Evolutionary conservation across 2,888 invertebrate genomes (phyloP).

Genomic region (Rosalia funebris): DNA sequence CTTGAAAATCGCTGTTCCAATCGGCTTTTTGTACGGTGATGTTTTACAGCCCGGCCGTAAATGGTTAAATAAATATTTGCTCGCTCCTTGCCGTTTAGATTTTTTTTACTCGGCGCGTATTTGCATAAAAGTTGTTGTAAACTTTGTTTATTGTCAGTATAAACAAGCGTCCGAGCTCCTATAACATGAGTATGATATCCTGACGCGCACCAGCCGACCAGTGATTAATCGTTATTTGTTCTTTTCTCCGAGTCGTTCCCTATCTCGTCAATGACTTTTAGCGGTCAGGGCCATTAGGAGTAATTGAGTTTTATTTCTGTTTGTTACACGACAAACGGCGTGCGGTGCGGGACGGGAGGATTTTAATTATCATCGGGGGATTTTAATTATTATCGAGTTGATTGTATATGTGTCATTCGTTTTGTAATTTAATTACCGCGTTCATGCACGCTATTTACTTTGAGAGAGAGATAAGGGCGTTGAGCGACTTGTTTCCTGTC

Average conservation of each 20-base stretch:
- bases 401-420: too few species aligned
- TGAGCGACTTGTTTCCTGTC: too few species aligned
- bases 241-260: not conserved
- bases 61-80: slow-evolving; percentile 37
- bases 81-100: slow-evolving; percentile 30
- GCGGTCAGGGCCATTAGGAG: slow-evolving; percentile 30
- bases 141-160: slow-evolving; percentile 30
- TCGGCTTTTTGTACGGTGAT: slow-evolving; percentile 20
- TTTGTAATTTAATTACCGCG: too few species aligned
- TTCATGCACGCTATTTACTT: too few species aligned
- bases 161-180: slow-evolving; percentile 28
- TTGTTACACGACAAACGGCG: slow-evolving; percentile 26
- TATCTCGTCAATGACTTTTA: slow-evolving; percentile 24
- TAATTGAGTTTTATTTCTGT: slow-evolving; percentile 31
- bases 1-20: slow-evolving; percentile 28
- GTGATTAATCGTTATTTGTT: slow-evolving; percentile 21
- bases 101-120: slow-evolving; percentile 26
- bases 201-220: not conserved
- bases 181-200: not conserved
- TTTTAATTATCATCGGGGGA: too few species aligned
- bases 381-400: too few species aligned
- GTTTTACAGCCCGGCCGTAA: slow-evolving; percentile 31
- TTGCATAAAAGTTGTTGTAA: slow-evolving; percentile 37
- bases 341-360: too few species aligned
- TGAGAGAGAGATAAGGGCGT: too few species aligned